phyloP scores from a whole-genome alignment of 2,888 invertebrate species.

The Meiosimyza platycephala region DNA sequence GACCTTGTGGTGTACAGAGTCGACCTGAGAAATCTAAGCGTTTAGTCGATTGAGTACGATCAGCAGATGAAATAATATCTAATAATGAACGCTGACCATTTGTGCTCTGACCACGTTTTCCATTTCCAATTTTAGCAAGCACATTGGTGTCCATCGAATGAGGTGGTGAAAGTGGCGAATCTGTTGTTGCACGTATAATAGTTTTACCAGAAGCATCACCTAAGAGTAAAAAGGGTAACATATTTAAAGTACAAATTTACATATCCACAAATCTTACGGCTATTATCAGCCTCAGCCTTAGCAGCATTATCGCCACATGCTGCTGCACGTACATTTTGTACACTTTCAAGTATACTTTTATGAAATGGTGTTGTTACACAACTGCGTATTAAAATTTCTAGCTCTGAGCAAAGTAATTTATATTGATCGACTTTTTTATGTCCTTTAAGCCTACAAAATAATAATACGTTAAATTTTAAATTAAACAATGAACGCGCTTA shows the following conservation, averaged over 20 bases:
- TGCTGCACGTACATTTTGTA: conserved; percentile 73
- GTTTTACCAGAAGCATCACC: conserved; percentile 57
- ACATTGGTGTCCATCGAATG: conserved; percentile 67
- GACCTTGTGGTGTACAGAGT: conserved; percentile 74
- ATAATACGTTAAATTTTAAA: conserved; percentile 12
- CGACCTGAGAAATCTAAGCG: conserved; percentile 74
- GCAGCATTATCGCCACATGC: conserved; percentile 69
- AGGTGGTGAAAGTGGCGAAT: conserved; percentile 87
- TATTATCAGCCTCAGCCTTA: conserved; percentile 72
- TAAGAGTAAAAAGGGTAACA: not conserved
- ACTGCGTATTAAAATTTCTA: conserved; percentile 84
- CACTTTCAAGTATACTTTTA: conserved; percentile 79
- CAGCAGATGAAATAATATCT: conserved; percentile 70
- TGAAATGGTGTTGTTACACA: conserved; percentile 85
- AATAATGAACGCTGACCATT: conserved; percentile 67
- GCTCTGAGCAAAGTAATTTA: conserved; percentile 88
- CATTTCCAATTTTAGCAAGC: conserved; percentile 51
- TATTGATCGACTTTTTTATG: conserved; percentile 88
- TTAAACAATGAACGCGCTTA: not conserved
- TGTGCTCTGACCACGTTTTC: conserved; percentile 51
- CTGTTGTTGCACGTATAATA: conserved; percentile 81
- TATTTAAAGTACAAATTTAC: too few species aligned
- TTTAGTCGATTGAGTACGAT: conserved; percentile 68
- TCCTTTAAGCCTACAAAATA: conserved; percentile 61
- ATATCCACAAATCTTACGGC: conserved; percentile 44